Conservation (phyloP, 2,888 invertebrate species). For the Allacma fusca region DNA sequence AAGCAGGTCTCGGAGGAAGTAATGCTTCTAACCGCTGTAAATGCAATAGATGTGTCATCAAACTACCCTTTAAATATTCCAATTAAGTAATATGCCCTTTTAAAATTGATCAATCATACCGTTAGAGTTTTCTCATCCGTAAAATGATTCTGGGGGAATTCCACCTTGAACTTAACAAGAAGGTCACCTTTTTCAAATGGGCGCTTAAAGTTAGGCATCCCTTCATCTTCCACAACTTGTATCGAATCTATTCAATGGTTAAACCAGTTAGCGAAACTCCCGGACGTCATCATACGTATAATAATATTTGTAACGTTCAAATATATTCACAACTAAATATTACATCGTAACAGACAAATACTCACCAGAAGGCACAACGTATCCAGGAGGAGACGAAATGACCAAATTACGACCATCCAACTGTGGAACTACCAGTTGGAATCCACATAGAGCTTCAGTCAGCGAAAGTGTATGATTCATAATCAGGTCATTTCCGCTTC, state of each 20-base stretch:
- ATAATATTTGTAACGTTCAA: too few relatives aligned
- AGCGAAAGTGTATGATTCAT: constrained; percentile 79
- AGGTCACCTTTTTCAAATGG: constrained; percentile 88
- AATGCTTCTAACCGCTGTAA: constrained; percentile 76
- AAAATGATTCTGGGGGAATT: constrained; percentile 85
- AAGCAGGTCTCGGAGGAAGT: constrained; percentile 76
- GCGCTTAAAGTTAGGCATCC: constrained; percentile 87
- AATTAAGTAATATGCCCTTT: too few relatives aligned
- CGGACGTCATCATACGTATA: too few relatives aligned
- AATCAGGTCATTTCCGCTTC: constrained; percentile 77
- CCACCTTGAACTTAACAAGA: constrained; percentile 84
- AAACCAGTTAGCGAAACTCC: too few relatives aligned
- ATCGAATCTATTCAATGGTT: constrained; percentile 69
- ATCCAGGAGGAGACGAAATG: constrained; percentile 77
- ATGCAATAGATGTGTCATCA: constrained; percentile 40
- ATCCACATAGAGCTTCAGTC: constrained; percentile 91
- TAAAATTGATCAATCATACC: too few relatives aligned
- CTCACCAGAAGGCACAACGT: constrained; percentile 83
- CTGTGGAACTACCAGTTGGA: constrained; percentile 83
- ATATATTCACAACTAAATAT: too few relatives aligned
- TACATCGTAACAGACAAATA: not conserved
- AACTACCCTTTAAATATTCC: too few relatives aligned
- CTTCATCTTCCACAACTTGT: constrained; percentile 82
- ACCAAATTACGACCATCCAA: constrained; percentile 86
- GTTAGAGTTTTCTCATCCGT: constrained; percentile 71